Base-by-base conservation (phyloP, 2,888 invertebrate species). In the Tenodera sinensis region DNA sequence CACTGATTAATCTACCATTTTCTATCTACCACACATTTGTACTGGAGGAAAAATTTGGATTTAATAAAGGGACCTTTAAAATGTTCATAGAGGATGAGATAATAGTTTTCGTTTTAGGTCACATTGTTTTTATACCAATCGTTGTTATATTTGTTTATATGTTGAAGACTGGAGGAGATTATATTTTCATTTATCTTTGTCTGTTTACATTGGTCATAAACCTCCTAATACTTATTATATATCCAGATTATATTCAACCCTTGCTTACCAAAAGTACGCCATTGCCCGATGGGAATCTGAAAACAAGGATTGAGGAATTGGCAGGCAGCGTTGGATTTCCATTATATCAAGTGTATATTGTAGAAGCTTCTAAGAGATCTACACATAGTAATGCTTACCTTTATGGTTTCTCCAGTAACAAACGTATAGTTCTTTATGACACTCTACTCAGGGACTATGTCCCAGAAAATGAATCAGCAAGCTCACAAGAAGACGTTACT, bases 371-470 rank as follows among this genome's bases (percentile, higher is more conserved):
- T 0, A 99, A 99, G 93, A 95, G 99, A 90, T 99, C 99, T 4
- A 97, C 98, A 0, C 99, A 99, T 92, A 99, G 98, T 92, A 99
- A 99, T 94, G 99, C 99, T 0, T 99, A 99, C 93, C 97, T 99
- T 93, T 99, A 98, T 93, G 99, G 99, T 0, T 96, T 99, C 91
- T 98, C 98, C 95, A 99, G 99, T 92, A 97, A 98, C 90, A 99
- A 99, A 93, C 95, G 99, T 88, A 99, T 99, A 93, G 99, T 99
- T 2, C 94, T 99, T 20, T 99, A 98, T 93, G 99, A 99, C 93
- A 99, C 99, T 0, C 94, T 99, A 88, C 93, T 99, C 47, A 96
- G 98, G 91, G 97, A 96, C 92, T 96, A 96, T 91, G 95, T 95
- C 82, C 91, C 93, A 8, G 93, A 93, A 34, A 92, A 93, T 47